A percentile compares a stretch with the other conserved stretches of the same genome.
Evolutionary conservation across 2,888 invertebrate genomes (phyloP).

Genomic region (Operophtera brumata): DNA sequence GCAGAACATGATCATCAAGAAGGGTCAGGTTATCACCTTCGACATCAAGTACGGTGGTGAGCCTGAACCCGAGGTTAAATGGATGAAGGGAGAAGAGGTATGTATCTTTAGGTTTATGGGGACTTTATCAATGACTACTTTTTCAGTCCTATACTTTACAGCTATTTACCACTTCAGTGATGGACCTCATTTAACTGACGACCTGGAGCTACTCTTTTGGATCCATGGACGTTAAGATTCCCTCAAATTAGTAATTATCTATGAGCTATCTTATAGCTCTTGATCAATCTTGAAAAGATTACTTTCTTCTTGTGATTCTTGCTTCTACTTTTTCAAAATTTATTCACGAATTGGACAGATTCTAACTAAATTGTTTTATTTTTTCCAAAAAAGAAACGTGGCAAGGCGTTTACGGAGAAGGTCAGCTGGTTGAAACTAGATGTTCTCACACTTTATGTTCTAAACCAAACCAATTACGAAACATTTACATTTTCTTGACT

Average conservation of each 20-base stretch:
- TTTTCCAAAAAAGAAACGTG: conserved; percentile 84
- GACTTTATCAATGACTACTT: conserved; percentile 3
- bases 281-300: background rate
- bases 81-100: conserved; percentile 91
- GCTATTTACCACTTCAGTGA: background rate
- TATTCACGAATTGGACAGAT: conserved; percentile 25
- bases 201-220: conserved; percentile 1
- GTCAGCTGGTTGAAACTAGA: conserved; percentile 82
- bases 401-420: conserved; percentile 90
- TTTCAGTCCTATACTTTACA: conserved; percentile 13
- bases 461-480: conserved; percentile 44
- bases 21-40: conserved; percentile 95
- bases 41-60: conserved; percentile 98
- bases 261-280: background rate
- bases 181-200: conserved; percentile 1
- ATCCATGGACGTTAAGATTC: background rate
- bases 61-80: conserved; percentile 95
- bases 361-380: conserved; percentile 48
- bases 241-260: background rate
- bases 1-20: conserved; percentile 94
- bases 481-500: conserved; percentile 23
- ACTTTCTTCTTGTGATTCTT: background rate
- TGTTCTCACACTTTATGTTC: conserved; percentile 69
- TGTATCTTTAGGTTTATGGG: conserved; percentile 44
- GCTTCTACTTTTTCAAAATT: conserved; percentile 10